Evolutionary conservation across 2,797 vertebrate species (phyloP).

Genomic region (Scleropages formosus): DNA sequence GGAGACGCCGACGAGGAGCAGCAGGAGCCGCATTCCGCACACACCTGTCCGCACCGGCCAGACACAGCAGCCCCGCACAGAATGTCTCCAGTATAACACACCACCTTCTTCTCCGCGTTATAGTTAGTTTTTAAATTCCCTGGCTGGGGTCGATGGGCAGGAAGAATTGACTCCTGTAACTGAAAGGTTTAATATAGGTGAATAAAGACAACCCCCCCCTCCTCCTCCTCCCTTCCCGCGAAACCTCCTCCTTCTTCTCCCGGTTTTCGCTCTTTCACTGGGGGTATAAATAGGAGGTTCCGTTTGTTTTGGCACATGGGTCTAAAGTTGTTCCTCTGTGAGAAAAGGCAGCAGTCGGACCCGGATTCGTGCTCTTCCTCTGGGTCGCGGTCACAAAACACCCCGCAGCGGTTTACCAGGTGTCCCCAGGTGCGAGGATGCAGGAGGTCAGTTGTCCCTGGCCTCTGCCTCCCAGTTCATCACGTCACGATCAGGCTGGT

Average conservation of each 20-base stretch:
- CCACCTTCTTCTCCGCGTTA: slow-evolving; percentile 32
- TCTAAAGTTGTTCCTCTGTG: slow-evolving; percentile 75
- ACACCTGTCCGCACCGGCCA: slow-evolving; percentile 50
- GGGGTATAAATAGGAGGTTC: slow-evolving; percentile 66
- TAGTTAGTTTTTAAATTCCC: slow-evolving; percentile 42
- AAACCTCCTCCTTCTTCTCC: slow-evolving; percentile 35
- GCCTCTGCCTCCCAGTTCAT: not conserved
- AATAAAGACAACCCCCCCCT: too few relatives aligned
- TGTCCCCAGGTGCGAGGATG: slow-evolving; percentile 45
- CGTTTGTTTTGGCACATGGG: slow-evolving; percentile 77
- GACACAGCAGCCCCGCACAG: too few relatives aligned
- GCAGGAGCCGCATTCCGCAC: slow-evolving; percentile 78
- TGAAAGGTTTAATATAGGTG: slow-evolving; percentile 67
- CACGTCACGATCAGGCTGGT: too few relatives aligned
- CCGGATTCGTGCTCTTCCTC: slow-evolving; percentile 48
- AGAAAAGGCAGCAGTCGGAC: slow-evolving; percentile 41
- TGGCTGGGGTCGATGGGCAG: slow-evolving; percentile 57
- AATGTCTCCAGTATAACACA: slow-evolving; percentile 38
- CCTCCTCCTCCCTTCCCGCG: slow-evolving; percentile 28
- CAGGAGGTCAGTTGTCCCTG: slow-evolving; percentile 54
- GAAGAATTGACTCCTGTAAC: slow-evolving; percentile 66
- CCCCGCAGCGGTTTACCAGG: slow-evolving; percentile 60
- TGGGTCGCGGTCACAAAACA: slow-evolving; percentile 65
- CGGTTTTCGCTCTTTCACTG: slow-evolving; percentile 55
- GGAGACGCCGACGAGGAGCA: slow-evolving; percentile 75